Conservation (phyloP, 2,797 vertebrate genomes). For the Tamandua tetradactyla region DNA sequence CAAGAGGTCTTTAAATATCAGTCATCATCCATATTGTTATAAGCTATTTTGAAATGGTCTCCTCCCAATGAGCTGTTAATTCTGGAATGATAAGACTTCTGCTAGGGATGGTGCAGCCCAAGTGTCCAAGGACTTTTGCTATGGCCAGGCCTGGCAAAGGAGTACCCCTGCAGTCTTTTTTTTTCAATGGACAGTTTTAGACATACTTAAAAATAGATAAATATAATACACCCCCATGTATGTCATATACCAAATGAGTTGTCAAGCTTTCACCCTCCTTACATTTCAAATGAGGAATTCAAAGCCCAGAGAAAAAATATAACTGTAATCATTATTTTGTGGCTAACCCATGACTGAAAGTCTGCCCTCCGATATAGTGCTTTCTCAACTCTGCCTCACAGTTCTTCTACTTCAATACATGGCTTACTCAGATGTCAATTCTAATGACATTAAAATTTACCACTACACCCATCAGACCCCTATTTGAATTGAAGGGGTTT, state of each 20-base stretch:
- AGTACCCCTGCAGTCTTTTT: too few relatives aligned
- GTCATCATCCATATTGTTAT: background rate
- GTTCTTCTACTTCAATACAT: background rate
- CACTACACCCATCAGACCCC: background rate
- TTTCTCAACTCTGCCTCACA: background rate
- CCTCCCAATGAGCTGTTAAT: background rate
- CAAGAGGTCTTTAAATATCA: background rate
- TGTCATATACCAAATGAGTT: background rate
- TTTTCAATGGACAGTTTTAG: background rate
- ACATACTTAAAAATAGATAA: background rate
- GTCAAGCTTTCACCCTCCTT: background rate
- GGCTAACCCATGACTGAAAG: background rate
- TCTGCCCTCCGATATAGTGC: background rate
- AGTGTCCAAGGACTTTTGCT: background rate
- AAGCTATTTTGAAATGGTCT: background rate
- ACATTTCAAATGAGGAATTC: background rate
- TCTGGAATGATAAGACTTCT: background rate
- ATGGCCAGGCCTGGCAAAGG: background rate
- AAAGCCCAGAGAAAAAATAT: slow-evolving; percentile 8
- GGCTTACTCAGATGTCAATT: background rate
- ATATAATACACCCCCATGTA: background rate
- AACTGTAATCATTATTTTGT: background rate
- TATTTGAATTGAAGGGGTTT: background rate
- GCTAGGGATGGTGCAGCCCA: background rate
- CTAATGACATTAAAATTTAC: background rate